These are phyloP conservation scores for Scaptomyza hsui DNA, from an alignment of 1,140 invertebrate species.

Conservation along the genomic window DNA sequence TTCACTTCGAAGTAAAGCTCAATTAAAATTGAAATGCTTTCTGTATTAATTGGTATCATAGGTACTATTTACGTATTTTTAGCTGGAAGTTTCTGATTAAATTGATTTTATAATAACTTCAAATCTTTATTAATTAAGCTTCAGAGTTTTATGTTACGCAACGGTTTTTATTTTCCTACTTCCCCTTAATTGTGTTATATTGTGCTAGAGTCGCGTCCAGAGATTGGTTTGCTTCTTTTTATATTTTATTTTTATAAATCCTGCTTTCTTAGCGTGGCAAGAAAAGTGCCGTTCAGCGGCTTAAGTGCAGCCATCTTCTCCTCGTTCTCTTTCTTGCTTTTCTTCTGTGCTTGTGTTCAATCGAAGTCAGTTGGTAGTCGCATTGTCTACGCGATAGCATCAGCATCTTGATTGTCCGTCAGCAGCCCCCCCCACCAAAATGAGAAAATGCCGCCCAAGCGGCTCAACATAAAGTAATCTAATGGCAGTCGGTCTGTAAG, in stretches of 20 bases:
- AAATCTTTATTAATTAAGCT: background rate
- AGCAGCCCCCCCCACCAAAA: constrained; percentile 46
- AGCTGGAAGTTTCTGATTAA: background rate
- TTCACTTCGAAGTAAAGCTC: no score
- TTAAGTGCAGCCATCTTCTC: constrained; percentile 18
- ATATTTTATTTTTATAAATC: background rate
- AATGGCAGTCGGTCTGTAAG: constrained; percentile 66
- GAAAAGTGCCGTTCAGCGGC: constrained; percentile 1
- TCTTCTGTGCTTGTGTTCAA: constrained; percentile 9
- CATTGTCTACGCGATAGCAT: constrained; percentile 34
- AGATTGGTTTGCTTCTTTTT: background rate
- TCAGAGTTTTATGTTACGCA: background rate
- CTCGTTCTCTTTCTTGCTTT: background rate
- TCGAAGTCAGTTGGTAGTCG: constrained; percentile 20
- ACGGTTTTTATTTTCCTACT: background rate
- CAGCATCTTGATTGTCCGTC: constrained; percentile 46
- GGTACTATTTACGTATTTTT: no score
- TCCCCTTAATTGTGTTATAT: background rate
- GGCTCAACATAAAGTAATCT: constrained; percentile 76
- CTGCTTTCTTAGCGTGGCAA: background rate
- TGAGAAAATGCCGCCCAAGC: constrained; percentile 55
- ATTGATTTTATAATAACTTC: background rate
- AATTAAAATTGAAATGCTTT: no score
- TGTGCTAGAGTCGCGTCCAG: background rate
- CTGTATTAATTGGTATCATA: no score